Base-by-base conservation (phyloP, 2,797 vertebrate species). In the Platyrinchus mystaceus region DNA sequence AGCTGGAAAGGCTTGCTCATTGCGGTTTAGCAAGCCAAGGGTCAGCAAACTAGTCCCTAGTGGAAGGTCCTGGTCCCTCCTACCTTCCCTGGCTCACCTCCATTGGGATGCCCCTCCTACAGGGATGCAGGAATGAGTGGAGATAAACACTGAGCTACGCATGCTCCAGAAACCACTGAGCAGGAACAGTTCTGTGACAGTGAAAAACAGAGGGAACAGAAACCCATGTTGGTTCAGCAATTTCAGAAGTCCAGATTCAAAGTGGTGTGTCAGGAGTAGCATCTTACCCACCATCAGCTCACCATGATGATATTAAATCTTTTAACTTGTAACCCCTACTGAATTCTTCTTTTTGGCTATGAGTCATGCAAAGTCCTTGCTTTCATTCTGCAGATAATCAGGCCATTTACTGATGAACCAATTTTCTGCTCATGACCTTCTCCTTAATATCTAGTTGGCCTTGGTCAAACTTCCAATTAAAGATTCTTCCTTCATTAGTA, bases 401-500 rank as follows among this genome's bases (percentile, higher is more conserved):
- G 23, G 21, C 20, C 28, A 67, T 74, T 93, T 84, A 84, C 34
- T 80, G 79, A 59, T n/a, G 70, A 94, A 94, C 10, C 30, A 36
- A 56, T 84, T 89, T 84, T 78, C 68, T 94, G 44, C 24, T 49
- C n/a, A n/a, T 68, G 69, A 92, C 70, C 76, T 83, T 91, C 74
- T 76, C 49, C 47, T 84, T 92, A 81, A 67, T 76, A 68, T 28
- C 41, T 64, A 71, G 32, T 24, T 95, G 49, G 79, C 63, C 75
- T 94, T 87, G 63, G 56, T 71, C 44, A 94, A 89, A 89, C 9
- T 67, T 37, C 16, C n/a, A 89, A 76, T 41, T 94, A 91, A 84
- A 92, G 34, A 77, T 32, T 47, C 37, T 84, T 74, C 37, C 53
- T 74, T 87, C 62, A 47, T 76, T 53, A 84, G 16, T 60, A 87